phyloP scores from a whole-genome alignment of 2,888 invertebrate species.

The Nemurella pictetii region DNA sequence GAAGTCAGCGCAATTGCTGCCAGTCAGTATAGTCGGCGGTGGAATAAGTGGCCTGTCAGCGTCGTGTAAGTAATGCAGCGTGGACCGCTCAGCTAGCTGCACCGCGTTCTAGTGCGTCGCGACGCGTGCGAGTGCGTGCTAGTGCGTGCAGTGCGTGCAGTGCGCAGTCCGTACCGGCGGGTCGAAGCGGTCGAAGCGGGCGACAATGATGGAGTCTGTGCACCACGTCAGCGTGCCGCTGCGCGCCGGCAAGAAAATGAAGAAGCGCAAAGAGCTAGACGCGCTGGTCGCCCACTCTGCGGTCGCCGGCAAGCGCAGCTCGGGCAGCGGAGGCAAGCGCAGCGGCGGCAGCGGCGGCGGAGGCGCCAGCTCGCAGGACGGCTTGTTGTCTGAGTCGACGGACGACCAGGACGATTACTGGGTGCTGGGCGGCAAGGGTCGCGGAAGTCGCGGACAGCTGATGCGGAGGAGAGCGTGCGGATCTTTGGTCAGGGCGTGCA shows the following conservation, averaged over 20 bases:
- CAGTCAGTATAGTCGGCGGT: not conserved
- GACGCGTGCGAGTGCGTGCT: too few relatives aligned
- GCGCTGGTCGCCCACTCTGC: conserved; percentile 64
- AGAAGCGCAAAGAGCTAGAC: conserved; percentile 74
- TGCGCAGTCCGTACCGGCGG: not conserved
- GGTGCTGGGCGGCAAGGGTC: conserved; percentile 35
- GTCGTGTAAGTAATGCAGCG: not conserved
- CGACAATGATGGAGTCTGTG: conserved; percentile 54
- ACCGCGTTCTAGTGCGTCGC: too few relatives aligned
- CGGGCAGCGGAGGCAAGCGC: conserved; percentile 49
- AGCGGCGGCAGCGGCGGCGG: conserved; percentile 35
- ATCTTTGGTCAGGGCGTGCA: conserved; percentile 60
- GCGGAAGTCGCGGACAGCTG: conserved; percentile 35
- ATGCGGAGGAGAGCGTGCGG: conserved; percentile 38
- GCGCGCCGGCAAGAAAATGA: conserved; percentile 70
- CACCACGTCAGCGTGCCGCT: conserved; percentile 64
- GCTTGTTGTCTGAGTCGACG: conserved; percentile 66
- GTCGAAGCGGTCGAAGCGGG: not conserved
- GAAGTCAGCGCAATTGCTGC: not conserved
- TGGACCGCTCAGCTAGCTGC: not conserved
- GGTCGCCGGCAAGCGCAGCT: conserved; percentile 49
- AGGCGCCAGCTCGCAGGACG: conserved; percentile 54
- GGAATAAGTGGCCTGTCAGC: not conserved
- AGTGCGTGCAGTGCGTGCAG: not conserved
- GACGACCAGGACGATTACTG: conserved; percentile 60